Base-by-base conservation (phyloP, 2,113 vertebrate species). In the Perca fluviatilis region DNA sequence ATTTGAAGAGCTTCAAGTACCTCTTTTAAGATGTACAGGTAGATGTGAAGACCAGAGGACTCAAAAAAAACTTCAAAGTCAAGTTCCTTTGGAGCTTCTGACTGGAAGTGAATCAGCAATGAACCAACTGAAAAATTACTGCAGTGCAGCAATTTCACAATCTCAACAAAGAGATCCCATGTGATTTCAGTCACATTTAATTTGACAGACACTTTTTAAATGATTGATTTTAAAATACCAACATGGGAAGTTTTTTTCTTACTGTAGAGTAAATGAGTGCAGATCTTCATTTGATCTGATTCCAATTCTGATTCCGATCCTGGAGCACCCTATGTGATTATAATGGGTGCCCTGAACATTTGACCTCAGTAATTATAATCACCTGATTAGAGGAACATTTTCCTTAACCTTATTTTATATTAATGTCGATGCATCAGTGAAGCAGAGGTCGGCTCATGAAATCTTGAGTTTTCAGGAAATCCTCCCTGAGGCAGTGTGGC, bases 381-480 rank as follows among this genome's bases (percentile, higher is more conserved):
- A 58, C 27, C 62, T 51, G 43, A 64, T 80, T 15, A 49, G n/a
- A 30, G 6, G 9, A 16, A 19, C 19, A 15, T 27, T 36, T 23
- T 58, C 30, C 18, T 23, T 57, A n/a, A 25, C 2, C 40, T 27
- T 21, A 23, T 13, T 75, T 14, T 21, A 62, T 56, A 43, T 23
- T 23, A 10, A 49, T 63, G 40, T 56, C 25, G 7, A 53, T 19
- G 47, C 23, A 64, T 50, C 27, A 70, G 43, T 47, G 60, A 53
- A 65, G 50, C 27, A 25, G 61, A 80, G 19, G 62, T 19, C 40
- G 62, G 8, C 16, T 54, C 63, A 8, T n/a, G 23, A 27, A 56
- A 47, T 19, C 33, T 46, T n/a, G 5, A 25, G 36, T 36, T 51
- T 60, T 30, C n/a, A 62, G 67, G 47, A 79, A 49, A 57, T 70